Percentiles rank a stretch among this genome's conserved stretches.
Conservation (phyloP, 2,113 vertebrate genomes). For the Anoplopoma fimbria region DNA sequence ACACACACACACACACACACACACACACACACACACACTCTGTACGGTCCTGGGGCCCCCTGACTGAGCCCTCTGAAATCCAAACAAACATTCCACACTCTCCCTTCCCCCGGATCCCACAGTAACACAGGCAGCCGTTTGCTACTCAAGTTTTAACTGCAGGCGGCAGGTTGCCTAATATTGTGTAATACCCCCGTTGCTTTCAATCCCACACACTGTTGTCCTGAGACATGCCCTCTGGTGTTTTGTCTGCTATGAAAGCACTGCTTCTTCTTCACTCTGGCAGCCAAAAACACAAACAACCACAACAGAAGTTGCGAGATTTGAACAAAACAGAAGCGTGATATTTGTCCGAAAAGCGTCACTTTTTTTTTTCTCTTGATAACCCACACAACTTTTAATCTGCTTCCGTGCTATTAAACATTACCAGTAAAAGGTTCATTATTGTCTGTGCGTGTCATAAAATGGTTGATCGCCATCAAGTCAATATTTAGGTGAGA, state of each 20-base stretch:
- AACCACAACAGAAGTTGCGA: not conserved
- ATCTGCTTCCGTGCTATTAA: not conserved
- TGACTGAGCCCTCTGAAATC: conserved; percentile 34
- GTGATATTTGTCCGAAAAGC: not conserved
- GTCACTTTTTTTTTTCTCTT: not conserved
- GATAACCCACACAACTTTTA: not conserved
- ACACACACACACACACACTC: not conserved
- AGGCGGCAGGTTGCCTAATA: conserved; percentile 44
- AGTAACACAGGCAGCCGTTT: conserved; percentile 55
- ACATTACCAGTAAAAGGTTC: conserved; percentile 22
- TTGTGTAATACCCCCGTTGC: conserved; percentile 63
- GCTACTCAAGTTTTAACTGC: conserved; percentile 63
- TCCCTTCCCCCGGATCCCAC: conserved; percentile 30
- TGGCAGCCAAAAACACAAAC: not conserved
- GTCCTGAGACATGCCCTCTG: not conserved
- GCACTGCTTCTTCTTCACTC: too few relatives aligned
- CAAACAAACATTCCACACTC: conserved; percentile 69
- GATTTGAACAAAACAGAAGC: not conserved
- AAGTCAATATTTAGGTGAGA: conserved; percentile 54
- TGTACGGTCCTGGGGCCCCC: conserved; percentile 6
- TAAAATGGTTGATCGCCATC: conserved; percentile 39
- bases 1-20: not conserved
- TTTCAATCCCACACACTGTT: conserved; percentile 12
- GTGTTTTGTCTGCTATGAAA: too few relatives aligned
- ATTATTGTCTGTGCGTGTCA: not conserved